phyloP scores from a whole-genome alignment of 2,888 invertebrate species.

The Ichneumon xanthorius region DNA sequence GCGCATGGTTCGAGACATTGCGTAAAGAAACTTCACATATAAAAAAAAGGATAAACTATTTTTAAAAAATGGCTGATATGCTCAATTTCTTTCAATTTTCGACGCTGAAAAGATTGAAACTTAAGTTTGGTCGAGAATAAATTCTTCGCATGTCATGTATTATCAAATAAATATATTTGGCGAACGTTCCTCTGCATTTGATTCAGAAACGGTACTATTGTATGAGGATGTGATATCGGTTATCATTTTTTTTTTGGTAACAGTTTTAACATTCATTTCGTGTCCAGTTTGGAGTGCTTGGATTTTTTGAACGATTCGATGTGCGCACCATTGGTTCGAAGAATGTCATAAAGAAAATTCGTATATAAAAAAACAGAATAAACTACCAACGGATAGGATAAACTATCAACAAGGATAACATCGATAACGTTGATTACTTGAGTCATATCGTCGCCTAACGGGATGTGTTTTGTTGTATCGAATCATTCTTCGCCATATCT shows the following conservation, averaged over 20 bases:
- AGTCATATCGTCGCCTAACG: background rate
- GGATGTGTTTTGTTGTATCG: background rate
- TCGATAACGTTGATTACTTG: slow-evolving; percentile 32
- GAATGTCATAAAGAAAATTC: background rate
- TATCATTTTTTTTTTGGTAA: background rate
- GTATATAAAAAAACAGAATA: no score
- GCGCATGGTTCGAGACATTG: slow-evolving; percentile 1
- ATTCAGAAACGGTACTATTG: slow-evolving; percentile 46
- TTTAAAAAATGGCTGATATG: no score
- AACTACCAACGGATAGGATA: no score
- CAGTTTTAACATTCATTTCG: background rate
- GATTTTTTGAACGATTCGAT: slow-evolving; percentile 2
- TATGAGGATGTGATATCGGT: slow-evolving; percentile 40
- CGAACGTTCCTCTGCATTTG: slow-evolving; percentile 48
- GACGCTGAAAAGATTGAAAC: background rate
- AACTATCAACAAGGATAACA: slow-evolving; percentile 1
- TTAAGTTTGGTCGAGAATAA: slow-evolving; percentile 15
- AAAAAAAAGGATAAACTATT: no score
- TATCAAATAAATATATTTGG: slow-evolving; percentile 67
- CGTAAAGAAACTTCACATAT: background rate
- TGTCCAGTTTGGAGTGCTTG: background rate
- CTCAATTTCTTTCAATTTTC: background rate
- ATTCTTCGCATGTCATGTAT: slow-evolving; percentile 29
- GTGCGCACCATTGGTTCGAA: slow-evolving; percentile 3
- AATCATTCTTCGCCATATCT: background rate